A percentile compares a stretch with the other conserved stretches of the same genome.
Evolutionary conservation across 1,140 invertebrate genomes (phyloP).

Genomic region (Coptotermes formosanus): DNA sequence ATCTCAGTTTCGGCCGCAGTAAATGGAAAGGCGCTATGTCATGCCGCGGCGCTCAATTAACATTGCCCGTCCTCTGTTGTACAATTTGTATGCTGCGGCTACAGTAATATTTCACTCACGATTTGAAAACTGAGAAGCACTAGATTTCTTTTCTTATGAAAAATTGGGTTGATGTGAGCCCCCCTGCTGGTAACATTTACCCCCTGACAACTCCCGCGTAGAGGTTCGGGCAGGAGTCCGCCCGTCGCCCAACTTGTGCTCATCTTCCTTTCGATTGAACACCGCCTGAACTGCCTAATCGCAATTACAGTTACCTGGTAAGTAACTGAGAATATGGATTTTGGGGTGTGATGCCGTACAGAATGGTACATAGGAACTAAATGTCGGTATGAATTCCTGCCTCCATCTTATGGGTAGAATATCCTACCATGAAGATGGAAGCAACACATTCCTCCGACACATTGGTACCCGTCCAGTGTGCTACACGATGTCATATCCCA

Average conservation of each 20-base stretch:
- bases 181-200: background rate
- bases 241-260: background rate
- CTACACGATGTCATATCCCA: no score
- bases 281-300: background rate
- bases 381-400: no score
- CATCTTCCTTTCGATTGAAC: background rate
- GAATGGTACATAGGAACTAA: no score
- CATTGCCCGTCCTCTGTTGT: background rate
- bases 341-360: no score
- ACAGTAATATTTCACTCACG: background rate
- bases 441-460: no score
- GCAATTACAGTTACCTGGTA: background rate
- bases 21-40: background rate
- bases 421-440: no score
- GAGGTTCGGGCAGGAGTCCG: background rate
- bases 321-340: no score
- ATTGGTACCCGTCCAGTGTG: no score
- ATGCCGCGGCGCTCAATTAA: background rate
- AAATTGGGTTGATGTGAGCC: conserved; percentile 5
- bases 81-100: background rate
- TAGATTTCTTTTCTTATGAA: background rate
- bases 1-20: background rate
- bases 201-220: conserved; percentile 4
- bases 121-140: conserved; percentile 18
- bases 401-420: no score